Evolutionary conservation across 2,113 vertebrate species (phyloP).

Genomic region (Gobiocypris rarus): DNA sequence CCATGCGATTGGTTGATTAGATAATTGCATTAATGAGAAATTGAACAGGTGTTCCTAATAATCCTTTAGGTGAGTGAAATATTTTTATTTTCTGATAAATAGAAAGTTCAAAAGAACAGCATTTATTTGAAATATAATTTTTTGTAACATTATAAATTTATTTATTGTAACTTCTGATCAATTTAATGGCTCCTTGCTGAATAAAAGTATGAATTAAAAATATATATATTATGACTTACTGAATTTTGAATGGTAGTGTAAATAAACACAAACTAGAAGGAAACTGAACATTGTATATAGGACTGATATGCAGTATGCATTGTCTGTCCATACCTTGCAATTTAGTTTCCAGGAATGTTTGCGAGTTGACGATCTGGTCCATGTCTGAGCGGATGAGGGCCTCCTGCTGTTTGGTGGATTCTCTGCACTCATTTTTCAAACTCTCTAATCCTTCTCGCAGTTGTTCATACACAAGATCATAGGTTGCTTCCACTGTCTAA

Average conservation of each 20-base stretch:
- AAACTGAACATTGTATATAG: neutral
- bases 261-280: neutral
- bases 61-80: too few relatives aligned
- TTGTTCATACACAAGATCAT: slow-evolving; percentile 81
- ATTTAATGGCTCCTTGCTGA: neutral
- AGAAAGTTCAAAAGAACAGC: neutral
- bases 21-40: too few relatives aligned
- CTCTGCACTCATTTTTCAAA: slow-evolving; percentile 83
- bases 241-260: neutral
- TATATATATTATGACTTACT: neutral
- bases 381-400: slow-evolving; percentile 86
- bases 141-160: neutral
- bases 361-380: slow-evolving; percentile 90
- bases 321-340: slow-evolving; percentile 80
- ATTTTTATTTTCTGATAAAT: too few relatives aligned
- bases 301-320: neutral
- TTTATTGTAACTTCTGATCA: neutral
- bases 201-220: neutral
- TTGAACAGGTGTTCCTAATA: too few relatives aligned
- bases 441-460: slow-evolving; percentile 76
- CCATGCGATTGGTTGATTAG: too few relatives aligned
- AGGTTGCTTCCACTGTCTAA: slow-evolving; percentile 84
- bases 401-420: slow-evolving; percentile 79
- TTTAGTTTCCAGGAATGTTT: slow-evolving; percentile 85
- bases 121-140: too few relatives aligned